These are phyloP conservation scores for Trichogramma evanescens DNA, from an alignment of 2,888 invertebrate genomes.

Conservation along the genomic window DNA sequence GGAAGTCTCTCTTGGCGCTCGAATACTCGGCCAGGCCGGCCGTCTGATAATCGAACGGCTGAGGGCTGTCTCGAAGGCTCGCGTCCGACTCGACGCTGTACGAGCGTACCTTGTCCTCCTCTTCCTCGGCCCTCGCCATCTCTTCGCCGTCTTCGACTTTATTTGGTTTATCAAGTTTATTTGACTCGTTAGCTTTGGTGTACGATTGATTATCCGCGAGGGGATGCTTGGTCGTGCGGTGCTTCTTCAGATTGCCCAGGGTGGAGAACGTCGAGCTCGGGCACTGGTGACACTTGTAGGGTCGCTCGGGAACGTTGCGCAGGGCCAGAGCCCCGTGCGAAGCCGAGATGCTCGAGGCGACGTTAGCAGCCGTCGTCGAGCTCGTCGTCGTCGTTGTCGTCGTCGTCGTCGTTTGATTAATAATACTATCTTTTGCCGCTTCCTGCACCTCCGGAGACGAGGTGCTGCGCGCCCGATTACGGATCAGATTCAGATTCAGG, in stretches of 20 bases:
- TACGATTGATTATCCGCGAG: background rate
- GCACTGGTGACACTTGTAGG: conserved; percentile 72
- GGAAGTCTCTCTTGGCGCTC: too few relatives aligned
- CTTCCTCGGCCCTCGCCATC: too few relatives aligned
- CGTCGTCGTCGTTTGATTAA: conserved; percentile 41
- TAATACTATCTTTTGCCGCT: conserved; percentile 46
- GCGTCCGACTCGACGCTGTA: too few relatives aligned
- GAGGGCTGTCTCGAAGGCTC: too few relatives aligned
- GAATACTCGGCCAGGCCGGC: too few relatives aligned
- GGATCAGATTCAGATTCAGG: conserved; percentile 33
- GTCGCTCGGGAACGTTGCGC: conserved; percentile 68
- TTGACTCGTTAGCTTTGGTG: too few relatives aligned
- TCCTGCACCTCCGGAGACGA: conserved; percentile 50
- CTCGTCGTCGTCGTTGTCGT: conserved; percentile 8
- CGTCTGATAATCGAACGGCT: too few relatives aligned
- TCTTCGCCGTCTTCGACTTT: too few relatives aligned
- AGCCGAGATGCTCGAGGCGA: conserved; percentile 43
- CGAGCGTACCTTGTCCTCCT: too few relatives aligned
- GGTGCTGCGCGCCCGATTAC: conserved; percentile 31
- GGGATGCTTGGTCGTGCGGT: conserved; percentile 67
- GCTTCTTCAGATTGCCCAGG: conserved; percentile 70
- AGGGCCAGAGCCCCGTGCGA: conserved; percentile 39
- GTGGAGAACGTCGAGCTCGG: conserved; percentile 79
- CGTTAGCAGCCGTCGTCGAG: conserved; percentile 24
- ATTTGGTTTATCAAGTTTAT: too few relatives aligned